Percentiles rank a stretch among this genome's conserved stretches.
Conservation (phyloP, 2,113 vertebrate genomes). For the Sula dactylatra region DNA sequence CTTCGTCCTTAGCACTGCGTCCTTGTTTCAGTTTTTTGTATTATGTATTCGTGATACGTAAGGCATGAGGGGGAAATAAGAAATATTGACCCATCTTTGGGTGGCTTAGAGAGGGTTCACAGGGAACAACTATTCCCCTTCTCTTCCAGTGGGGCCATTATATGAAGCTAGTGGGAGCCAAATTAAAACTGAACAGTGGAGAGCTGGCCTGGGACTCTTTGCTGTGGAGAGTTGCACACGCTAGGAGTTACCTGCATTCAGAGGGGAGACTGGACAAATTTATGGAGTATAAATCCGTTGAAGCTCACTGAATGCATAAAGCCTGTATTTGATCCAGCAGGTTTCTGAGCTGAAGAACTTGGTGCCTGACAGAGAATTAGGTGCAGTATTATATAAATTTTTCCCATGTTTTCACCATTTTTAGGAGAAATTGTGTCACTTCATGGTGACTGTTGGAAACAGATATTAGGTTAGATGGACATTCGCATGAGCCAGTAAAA, state of each 20-base stretch:
- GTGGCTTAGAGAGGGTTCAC: background rate
- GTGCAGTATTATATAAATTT: background rate
- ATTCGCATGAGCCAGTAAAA: background rate
- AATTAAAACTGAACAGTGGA: background rate
- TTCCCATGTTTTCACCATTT: background rate
- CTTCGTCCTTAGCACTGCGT: background rate
- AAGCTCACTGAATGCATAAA: background rate
- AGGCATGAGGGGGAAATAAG: background rate
- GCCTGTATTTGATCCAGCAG: background rate
- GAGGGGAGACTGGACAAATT: background rate
- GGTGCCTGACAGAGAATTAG: background rate
- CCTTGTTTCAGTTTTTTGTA: background rate
- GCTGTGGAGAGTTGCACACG: background rate
- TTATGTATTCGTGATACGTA: background rate
- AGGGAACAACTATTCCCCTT: background rate
- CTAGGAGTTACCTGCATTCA: background rate
- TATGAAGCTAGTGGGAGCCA: background rate
- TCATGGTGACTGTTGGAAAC: background rate
- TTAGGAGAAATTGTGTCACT: background rate
- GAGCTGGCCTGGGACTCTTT: background rate
- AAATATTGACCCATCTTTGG: background rate
- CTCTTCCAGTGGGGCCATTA: background rate
- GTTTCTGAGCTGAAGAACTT: background rate
- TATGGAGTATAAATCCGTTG: background rate
- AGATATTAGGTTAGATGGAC: background rate